Conservation (phyloP, 2,113 vertebrate species). For the Tringa solitaria region DNA sequence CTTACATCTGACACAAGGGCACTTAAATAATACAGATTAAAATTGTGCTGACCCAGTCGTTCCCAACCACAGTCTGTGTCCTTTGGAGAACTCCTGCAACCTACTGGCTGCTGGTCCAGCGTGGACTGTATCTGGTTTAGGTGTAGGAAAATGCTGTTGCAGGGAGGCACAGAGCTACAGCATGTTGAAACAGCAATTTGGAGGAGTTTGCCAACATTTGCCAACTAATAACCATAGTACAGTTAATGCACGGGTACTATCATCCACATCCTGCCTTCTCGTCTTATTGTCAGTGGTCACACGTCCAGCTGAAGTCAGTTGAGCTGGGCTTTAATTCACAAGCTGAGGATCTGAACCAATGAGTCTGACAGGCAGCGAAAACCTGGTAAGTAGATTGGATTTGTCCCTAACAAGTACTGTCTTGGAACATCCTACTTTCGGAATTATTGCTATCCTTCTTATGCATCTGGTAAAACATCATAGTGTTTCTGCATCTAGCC, state of each 20-base stretch:
- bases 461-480: not conserved
- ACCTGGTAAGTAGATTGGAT: not conserved
- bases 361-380: not conserved
- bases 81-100: not conserved
- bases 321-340: not conserved
- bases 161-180: not conserved
- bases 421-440: not conserved
- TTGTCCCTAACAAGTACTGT: not conserved
- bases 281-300: not conserved
- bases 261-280: not conserved
- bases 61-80: not conserved
- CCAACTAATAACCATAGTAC: not conserved
- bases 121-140: fast-evolving
- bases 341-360: not conserved
- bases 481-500: not conserved
- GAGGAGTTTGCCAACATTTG: not conserved
- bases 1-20: not conserved
- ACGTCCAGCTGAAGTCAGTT: not conserved
- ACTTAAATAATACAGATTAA: not conserved
- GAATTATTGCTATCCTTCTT: not conserved
- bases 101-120: fast-evolving
- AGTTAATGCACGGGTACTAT: not conserved
- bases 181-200: not conserved
- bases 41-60: not conserved
- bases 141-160: not conserved